A percentile compares a stretch with the other conserved stretches of the same genome.
These are phyloP conservation scores for Drosophila pallidifrons DNA, from an alignment of 1,140 invertebrate species.

Conservation along the genomic window DNA sequence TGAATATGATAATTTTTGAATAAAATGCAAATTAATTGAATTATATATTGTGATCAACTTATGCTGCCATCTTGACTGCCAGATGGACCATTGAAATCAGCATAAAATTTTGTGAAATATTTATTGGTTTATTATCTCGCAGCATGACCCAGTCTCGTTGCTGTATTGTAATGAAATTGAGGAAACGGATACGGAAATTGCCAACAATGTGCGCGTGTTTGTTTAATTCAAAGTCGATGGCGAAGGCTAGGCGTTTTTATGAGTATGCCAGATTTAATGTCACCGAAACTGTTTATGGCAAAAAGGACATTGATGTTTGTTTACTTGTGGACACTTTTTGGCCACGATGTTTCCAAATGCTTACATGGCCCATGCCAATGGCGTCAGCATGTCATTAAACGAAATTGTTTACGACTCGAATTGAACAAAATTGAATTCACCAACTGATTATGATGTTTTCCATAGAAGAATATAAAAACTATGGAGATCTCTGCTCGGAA, in stretches of 20 bases:
- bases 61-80: background rate
- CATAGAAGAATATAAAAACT: background rate
- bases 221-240: conserved; percentile 59
- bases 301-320: conserved; percentile 46
- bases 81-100: conserved; percentile 15
- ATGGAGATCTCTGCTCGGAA: conserved; percentile 38
- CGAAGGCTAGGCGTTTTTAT: conserved; percentile 56
- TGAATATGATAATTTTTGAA: conserved; percentile 73
- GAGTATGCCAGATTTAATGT: conserved; percentile 48
- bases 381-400: conserved; percentile 62
- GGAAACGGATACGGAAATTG: conserved; percentile 73
- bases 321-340: conserved; percentile 57
- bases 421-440: conserved; percentile 56
- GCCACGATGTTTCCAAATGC: background rate
- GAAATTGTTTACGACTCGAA: conserved; percentile 68
- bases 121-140: conserved; percentile 66
- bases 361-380: conserved; percentile 31
- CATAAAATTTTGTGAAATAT: conserved; percentile 25
- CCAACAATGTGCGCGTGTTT: conserved; percentile 63
- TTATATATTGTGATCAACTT: background rate
- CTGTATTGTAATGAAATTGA: conserved; percentile 49
- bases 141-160: conserved; percentile 22
- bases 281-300: conserved; percentile 42
- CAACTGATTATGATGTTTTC: conserved; percentile 57
- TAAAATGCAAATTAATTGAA: conserved; percentile 45